Evolutionary conservation across 37 sponge, comb jelly and placozoan species (phyloP), one percentile per base, ranked within the genome.

Genomic region (Cladorhizidae sp.): DNA sequence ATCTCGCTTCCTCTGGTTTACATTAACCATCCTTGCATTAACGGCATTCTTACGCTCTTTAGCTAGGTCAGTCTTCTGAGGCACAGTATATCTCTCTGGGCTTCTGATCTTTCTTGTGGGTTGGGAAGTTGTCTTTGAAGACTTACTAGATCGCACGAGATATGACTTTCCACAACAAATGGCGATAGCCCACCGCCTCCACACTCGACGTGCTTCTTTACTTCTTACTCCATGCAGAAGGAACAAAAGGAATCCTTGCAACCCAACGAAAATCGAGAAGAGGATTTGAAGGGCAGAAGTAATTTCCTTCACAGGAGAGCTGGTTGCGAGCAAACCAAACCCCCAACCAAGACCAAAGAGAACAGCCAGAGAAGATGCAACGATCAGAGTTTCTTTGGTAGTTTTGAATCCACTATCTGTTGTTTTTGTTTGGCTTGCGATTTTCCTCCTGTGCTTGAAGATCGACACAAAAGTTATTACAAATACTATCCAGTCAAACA

Each of bases 301-400:
- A 25, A 85, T n/a, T 65, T 29, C 80, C 28, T 38, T 56, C 17
- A 57, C 31, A 3, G 67, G 3, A 51, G 72, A 68, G 39, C 75
- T 79, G 40, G 76, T 90, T 36, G 90, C 85, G 7, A 67, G 40
- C 25, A 90, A 76, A 40, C 90, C 90, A 70, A 80, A 38, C 3
- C 59, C 81, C 90, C 90, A 90, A 2, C 90, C 90, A 56, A 90
- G 81, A 28, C 90, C 90, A 36, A 90, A 80, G 38, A 84, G 43
- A 8, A 80, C 36, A 18, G 90, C 79, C n/a, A 90, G 85, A 62
- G 63, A 64, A 22, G 69, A 22, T 22, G 81, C 81, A 51, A 90
- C 49, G 51, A 75, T 25, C 45, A 85, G 31, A 35, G 74, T 78
- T 14, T 69, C 28, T 37, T 37, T 70, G 49, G 23, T 72, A 41